phyloP scores from a whole-genome alignment of 2,797 vertebrate species.

The Catostomus latipinnis region DNA sequence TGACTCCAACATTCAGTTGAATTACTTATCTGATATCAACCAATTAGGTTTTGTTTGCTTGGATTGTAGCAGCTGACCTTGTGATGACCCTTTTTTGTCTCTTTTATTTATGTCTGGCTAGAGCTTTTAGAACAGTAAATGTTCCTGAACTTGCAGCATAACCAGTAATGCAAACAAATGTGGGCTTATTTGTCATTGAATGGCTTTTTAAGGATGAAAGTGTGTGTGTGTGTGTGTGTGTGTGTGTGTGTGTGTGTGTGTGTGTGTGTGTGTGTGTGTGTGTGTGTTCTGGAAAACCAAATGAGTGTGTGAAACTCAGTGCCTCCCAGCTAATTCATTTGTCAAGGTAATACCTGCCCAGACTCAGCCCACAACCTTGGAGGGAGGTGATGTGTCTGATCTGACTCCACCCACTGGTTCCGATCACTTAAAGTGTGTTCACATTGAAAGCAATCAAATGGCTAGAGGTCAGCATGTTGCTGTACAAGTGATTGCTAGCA shows the following conservation, averaged over 20 bases:
- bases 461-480: no score
- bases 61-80: background rate
- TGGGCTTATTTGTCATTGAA: slow-evolving; percentile 4
- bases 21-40: slow-evolving; percentile 39
- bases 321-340: slow-evolving; percentile 20
- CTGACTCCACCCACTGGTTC: no score
- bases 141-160: slow-evolving; percentile 1
- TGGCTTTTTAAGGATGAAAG: slow-evolving; percentile 28
- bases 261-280: no score
- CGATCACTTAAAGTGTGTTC: no score
- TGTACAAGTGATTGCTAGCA: no score
- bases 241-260: no score
- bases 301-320: slow-evolving; percentile 11
- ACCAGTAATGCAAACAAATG: slow-evolving; percentile 34
- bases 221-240: background rate
- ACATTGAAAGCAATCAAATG: no score
- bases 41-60: slow-evolving; percentile 32
- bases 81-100: slow-evolving; percentile 25
- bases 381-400: no score
- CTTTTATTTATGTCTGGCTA: slow-evolving; percentile 26
- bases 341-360: slow-evolving; percentile 24
- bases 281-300: background rate
- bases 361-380: slow-evolving; percentile 4
- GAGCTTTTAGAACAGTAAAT: slow-evolving; percentile 42
- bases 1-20: slow-evolving; percentile 32